A percentile compares a stretch with the other conserved stretches of the same genome.
These are phyloP conservation scores for Hapalemur alaotrensis DNA, from an alignment of 2,797 vertebrate genomes.

Conservation along the genomic window DNA sequence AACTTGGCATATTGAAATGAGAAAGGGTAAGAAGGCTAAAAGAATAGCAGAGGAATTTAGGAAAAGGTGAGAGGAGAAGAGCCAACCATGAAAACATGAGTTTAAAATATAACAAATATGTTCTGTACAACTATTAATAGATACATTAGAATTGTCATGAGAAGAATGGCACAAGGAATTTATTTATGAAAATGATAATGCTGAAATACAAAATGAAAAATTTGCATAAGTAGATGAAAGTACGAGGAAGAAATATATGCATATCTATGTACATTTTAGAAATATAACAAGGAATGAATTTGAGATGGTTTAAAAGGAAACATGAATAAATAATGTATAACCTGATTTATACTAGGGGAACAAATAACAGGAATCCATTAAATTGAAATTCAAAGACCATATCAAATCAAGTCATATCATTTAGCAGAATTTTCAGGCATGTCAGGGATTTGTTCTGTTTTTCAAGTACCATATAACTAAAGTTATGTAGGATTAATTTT, in stretches of 20 bases:
- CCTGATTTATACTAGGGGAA: constrained; percentile 53
- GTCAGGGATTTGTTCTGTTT: not conserved
- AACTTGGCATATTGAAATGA: not conserved
- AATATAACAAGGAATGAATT: constrained; percentile 59
- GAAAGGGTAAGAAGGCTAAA: not conserved
- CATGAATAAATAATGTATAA: constrained; percentile 63
- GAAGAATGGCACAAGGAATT: constrained; percentile 16
- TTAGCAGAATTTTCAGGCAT: constrained; percentile 7
- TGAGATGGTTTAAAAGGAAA: constrained; percentile 60
- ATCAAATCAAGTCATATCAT: constrained; percentile 38
- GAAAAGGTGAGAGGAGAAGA: not conserved
- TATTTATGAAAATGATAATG: constrained; percentile 48
- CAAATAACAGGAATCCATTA: constrained; percentile 52
- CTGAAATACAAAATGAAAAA: constrained; percentile 51
- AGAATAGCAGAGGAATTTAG: not conserved
- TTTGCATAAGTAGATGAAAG: constrained; percentile 59
- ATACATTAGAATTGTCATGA: constrained; percentile 16
- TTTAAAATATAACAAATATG: not conserved
- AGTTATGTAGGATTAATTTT: constrained; percentile 1
- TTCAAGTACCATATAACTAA: not conserved
- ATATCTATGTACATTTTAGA: constrained; percentile 56
- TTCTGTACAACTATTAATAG: not conserved
- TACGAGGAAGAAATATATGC: constrained; percentile 32
- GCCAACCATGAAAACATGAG: not conserved
- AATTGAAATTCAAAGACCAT: constrained; percentile 52